Conservation (phyloP, 2,888 invertebrate species). For the Brachyopa scutellaris region DNA sequence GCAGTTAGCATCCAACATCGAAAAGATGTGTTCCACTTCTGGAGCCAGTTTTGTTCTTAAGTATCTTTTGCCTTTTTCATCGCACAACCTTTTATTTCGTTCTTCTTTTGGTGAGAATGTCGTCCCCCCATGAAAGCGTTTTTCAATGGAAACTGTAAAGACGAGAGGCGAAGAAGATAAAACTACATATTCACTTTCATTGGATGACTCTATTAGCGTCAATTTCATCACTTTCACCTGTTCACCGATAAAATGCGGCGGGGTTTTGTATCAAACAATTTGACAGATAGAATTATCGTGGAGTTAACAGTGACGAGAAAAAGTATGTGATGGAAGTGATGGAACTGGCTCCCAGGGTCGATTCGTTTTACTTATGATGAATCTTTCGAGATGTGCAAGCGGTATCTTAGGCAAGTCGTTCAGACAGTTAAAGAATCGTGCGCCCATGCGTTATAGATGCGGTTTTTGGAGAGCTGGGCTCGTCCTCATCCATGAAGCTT, state of each 20-base stretch:
- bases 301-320: no score
- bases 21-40: constrained; percentile 43
- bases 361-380: no score
- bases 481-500: no score
- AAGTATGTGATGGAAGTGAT: no score
- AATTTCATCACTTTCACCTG: constrained; percentile 38
- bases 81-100: constrained; percentile 22
- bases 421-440: no score
- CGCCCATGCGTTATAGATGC: no score
- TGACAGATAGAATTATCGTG: no score
- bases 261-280: not conserved
- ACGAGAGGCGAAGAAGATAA: not conserved
- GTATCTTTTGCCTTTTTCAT: constrained; percentile 13
- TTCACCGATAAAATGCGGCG: not conserved
- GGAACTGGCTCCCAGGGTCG: no score
- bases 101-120: not conserved
- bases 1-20: not conserved
- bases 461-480: no score
- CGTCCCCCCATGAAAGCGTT: constrained; percentile 4
- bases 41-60: constrained; percentile 16
- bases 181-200: constrained; percentile 37
- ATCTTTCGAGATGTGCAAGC: no score
- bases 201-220: not conserved
- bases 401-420: no score
- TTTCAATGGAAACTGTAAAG: constrained; percentile 19